phyloP scores from a whole-genome alignment of 2,888 invertebrate genomes.

The Netelia virgata region DNA sequence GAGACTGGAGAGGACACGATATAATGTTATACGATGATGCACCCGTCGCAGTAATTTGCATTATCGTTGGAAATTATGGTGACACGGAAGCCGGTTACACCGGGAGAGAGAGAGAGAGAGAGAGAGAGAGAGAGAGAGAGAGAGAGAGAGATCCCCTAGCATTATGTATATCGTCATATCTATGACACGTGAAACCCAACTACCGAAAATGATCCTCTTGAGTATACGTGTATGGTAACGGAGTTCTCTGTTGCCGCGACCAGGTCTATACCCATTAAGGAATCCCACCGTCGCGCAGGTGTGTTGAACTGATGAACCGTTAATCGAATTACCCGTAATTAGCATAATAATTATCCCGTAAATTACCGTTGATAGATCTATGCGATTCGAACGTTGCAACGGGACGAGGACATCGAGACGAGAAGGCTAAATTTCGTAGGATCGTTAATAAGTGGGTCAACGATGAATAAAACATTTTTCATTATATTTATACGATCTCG shows the following conservation, averaged over 20 bases:
- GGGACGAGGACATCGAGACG: background rate
- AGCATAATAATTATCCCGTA: slow-evolving; percentile 53
- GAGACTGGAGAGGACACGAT: slow-evolving; percentile 22
- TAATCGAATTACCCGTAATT: slow-evolving; percentile 66
- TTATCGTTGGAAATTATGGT: slow-evolving; percentile 71
- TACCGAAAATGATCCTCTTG: slow-evolving; percentile 70
- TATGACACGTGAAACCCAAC: slow-evolving; percentile 57
- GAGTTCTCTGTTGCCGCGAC: background rate
- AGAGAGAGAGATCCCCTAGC: slow-evolving; percentile 17
- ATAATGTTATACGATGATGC: slow-evolving; percentile 66
- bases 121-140: slow-evolving; percentile 13
- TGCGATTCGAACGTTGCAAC: background rate
- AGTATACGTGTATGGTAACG: slow-evolving; percentile 45
- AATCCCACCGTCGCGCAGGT: slow-evolving; percentile 44
- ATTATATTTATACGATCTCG: no score
- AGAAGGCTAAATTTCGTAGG: background rate
- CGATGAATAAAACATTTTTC: no score
- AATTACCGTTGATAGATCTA: slow-evolving; percentile 15
- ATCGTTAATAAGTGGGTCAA: no score
- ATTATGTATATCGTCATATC: slow-evolving; percentile 58
- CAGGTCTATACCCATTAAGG: slow-evolving; percentile 48
- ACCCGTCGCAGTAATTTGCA: slow-evolving; percentile 68
- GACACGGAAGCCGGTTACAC: slow-evolving; percentile 48
- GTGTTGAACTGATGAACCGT: slow-evolving; percentile 62
- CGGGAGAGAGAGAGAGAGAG: slow-evolving; percentile 21